Evolutionary conservation across 2,888 invertebrate genomes (phyloP).

Genomic region (Macrophya alboannulata): DNA sequence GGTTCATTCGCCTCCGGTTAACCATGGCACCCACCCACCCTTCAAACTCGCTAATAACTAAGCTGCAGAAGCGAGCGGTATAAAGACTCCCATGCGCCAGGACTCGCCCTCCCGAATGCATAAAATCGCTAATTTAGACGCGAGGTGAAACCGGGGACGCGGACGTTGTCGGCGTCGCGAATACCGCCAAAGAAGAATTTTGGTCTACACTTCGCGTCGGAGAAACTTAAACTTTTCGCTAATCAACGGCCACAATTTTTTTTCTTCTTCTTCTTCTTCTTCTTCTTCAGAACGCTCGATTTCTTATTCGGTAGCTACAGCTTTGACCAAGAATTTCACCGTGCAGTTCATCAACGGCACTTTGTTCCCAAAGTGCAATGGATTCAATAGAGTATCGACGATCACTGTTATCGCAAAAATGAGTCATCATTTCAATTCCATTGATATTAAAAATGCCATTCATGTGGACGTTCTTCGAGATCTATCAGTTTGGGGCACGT

Average conservation of each 20-base stretch:
- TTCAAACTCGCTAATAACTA: slow-evolving; percentile 38
- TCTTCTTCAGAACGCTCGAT: not conserved
- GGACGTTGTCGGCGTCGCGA: slow-evolving; percentile 15
- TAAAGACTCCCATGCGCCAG: not conserved
- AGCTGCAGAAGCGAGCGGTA: not conserved
- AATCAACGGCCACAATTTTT: slow-evolving; percentile 33
- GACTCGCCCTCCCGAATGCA: slow-evolving; percentile 36
- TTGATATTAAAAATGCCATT: too few species aligned
- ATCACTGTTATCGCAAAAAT: too few species aligned
- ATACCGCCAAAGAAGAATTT: slow-evolving; percentile 47
- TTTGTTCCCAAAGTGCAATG: not conserved
- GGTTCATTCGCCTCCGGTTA: slow-evolving; percentile 1
- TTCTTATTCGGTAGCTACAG: not conserved
- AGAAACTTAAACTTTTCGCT: slow-evolving; percentile 27
- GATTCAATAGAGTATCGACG: too few species aligned
- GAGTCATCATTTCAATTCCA: not conserved
- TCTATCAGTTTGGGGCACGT: too few species aligned
- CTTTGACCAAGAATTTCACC: not conserved
- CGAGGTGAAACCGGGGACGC: slow-evolving; percentile 37
- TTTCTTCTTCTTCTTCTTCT: not conserved
- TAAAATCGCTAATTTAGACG: slow-evolving; percentile 59
- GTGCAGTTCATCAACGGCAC: not conserved
- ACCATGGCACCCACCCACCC: slow-evolving; percentile 5
- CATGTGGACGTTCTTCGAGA: too few species aligned
- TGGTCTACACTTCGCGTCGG: not conserved